Evolutionary conservation across 2,888 invertebrate genomes (phyloP).

Genomic region (Proisotoma minuta): DNA sequence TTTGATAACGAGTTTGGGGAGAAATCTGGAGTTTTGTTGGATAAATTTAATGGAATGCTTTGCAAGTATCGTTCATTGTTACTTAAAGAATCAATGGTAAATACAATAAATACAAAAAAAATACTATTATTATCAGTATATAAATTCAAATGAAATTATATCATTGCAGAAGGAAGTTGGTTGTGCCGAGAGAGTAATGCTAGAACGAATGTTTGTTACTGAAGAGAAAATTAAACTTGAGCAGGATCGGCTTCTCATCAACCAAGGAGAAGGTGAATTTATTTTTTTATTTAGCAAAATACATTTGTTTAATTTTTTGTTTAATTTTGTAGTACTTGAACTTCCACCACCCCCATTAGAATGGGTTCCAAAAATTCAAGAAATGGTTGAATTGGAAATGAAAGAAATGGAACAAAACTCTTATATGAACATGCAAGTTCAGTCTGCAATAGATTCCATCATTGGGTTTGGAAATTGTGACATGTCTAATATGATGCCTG

Average conservation of each 20-base stretch:
- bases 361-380: slow-evolving; percentile 44
- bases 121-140: background rate
- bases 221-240: slow-evolving; percentile 42
- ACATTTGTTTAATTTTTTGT: background rate
- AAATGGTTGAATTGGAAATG: slow-evolving; percentile 46
- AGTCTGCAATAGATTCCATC: slow-evolving; percentile 47
- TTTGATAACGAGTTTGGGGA: slow-evolving; percentile 46
- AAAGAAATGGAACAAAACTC: slow-evolving; percentile 46
- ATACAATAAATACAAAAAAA: too few relatives aligned
- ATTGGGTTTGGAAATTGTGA: slow-evolving; percentile 41
- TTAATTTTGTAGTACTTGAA: slow-evolving; percentile 35
- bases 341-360: slow-evolving; percentile 42
- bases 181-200: slow-evolving; percentile 46
- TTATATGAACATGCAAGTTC: slow-evolving; percentile 46
- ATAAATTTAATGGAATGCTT: slow-evolving; percentile 45
- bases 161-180: slow-evolving; percentile 42
- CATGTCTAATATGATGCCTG: slow-evolving; percentile 23
- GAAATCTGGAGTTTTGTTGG: slow-evolving; percentile 41
- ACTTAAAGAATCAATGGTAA: slow-evolving; percentile 47
- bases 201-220: slow-evolving; percentile 45
- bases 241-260: slow-evolving; percentile 35
- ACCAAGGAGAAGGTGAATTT: slow-evolving; percentile 43
- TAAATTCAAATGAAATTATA: background rate
- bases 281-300: background rate
- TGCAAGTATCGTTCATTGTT: slow-evolving; percentile 43